Percentiles rank a stretch among this genome's conserved stretches.
phyloP scores from a whole-genome alignment of 2,113 vertebrate genomes.

The Meleagris gallopavo region DNA sequence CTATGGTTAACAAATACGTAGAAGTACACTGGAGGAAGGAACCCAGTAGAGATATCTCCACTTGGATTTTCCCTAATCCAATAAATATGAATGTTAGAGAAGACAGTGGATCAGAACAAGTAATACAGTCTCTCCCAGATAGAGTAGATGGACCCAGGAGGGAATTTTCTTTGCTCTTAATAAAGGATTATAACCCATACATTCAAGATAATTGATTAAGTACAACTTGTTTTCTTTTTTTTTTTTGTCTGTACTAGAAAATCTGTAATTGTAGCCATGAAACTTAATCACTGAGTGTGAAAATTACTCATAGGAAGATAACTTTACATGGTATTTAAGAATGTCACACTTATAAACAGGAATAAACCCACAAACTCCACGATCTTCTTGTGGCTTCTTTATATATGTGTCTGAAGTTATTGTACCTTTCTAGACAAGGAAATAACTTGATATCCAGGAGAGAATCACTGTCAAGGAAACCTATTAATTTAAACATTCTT shows the following conservation, averaged over 20 bases:
- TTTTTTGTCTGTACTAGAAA: neutral
- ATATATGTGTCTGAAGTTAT: neutral
- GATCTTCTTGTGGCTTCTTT: neutral
- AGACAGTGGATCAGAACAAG: too few species aligned
- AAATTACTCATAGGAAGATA: neutral
- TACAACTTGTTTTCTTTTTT: accelerated
- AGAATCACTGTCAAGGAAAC: slow-evolving; percentile 37
- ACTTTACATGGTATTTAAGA: neutral
- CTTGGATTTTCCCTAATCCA: neutral
- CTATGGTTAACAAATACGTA: neutral
- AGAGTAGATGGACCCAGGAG: neutral
- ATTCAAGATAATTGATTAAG: neutral
- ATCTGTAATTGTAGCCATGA: neutral
- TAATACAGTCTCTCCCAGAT: neutral
- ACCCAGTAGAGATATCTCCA: neutral
- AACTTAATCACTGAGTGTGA: neutral
- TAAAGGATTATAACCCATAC: neutral
- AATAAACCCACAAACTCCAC: neutral
- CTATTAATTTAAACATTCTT: slow-evolving; percentile 30
- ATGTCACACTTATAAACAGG: neutral
- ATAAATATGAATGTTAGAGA: neutral
- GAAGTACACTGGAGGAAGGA: neutral
- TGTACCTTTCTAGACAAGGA: neutral
- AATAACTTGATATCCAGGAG: slow-evolving; percentile 5
- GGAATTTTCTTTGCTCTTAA: neutral